Evolutionary conservation across 2,888 invertebrate species (phyloP), one percentile per base, ranked within the genome.

Genomic region (Drosophila mayaguana): DNA sequence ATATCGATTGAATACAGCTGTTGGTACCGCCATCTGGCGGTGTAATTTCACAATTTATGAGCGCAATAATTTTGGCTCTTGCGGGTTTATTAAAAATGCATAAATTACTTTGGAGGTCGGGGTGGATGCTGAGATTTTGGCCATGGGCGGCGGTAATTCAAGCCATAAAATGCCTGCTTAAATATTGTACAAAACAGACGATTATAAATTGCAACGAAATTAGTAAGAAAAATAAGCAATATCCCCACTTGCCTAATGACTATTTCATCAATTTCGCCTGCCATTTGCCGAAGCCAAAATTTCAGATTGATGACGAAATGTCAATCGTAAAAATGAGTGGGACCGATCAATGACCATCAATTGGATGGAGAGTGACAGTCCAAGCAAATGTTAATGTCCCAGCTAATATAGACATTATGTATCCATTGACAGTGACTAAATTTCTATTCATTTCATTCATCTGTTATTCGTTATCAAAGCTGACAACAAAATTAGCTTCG

Each of bases 81-180:
- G 18, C 12, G 12, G 48, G 67, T 50, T 34, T 22, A 54, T 65
- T 65, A 38, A 53, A 69, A 45, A 12, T 28, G 36, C 66, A 68
- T 45, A 65, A 69, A 45, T 69, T 20, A 45, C 12, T 54, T 22
- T 22, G 36, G 20, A 25, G 20, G 20, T 43, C 16, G 64, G 32
- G 20, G 12, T 38, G 64, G 11, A 25, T n/a, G 46, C 43, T 32
- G 40, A 12, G 46, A 51, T 51, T 56, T 42, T 40, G 61, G 36
- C 48, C 51, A 55, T 57, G 82, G 45, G 22, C 55, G 75, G 18
- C 57, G 69, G 79, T 84, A 85, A 79, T 74, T 82, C 67, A 65
- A 72, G 68, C 28, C 36, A 28, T 57, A 51, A 65, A 75, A 57
- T 65, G 61, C 50, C 28, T 53, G 40, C 46, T 76, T 72, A 43